Evolutionary conservation across 2,797 vertebrate species (phyloP).

Genomic region (Dromococcyx pavoninus): DNA sequence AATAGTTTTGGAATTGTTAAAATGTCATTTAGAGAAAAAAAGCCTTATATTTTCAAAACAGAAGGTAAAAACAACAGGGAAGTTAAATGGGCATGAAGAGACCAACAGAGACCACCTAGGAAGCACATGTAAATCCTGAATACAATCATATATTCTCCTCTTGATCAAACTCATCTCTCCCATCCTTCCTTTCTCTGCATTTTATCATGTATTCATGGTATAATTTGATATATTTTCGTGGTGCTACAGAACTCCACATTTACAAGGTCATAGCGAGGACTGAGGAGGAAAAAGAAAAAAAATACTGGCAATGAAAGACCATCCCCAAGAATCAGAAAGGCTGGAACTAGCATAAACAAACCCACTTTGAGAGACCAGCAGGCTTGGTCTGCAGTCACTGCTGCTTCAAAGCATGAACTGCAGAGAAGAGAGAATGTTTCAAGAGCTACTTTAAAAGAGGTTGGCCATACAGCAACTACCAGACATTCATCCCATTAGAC

Average conservation of each 20-base stretch:
- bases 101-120: background rate
- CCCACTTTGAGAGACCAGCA: background rate
- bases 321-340: background rate
- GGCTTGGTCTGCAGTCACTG: background rate
- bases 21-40: background rate
- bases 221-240: background rate
- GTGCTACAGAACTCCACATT: background rate
- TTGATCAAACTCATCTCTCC: background rate
- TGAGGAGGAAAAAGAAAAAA: background rate
- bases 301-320: background rate
- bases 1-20: background rate
- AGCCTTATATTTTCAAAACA: background rate
- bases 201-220: background rate
- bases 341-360: background rate
- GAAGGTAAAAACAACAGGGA: background rate
- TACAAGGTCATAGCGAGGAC: rapidly evolving
- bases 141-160: background rate
- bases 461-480: background rate
- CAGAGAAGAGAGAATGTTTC: background rate
- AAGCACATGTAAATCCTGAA: background rate
- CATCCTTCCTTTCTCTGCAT: background rate
- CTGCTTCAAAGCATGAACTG: background rate
- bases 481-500: background rate
- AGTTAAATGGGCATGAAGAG: background rate
- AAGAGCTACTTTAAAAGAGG: background rate